phyloP scores from a whole-genome alignment of 2,113 vertebrate genomes.

The Oreochromis niloticus region DNA sequence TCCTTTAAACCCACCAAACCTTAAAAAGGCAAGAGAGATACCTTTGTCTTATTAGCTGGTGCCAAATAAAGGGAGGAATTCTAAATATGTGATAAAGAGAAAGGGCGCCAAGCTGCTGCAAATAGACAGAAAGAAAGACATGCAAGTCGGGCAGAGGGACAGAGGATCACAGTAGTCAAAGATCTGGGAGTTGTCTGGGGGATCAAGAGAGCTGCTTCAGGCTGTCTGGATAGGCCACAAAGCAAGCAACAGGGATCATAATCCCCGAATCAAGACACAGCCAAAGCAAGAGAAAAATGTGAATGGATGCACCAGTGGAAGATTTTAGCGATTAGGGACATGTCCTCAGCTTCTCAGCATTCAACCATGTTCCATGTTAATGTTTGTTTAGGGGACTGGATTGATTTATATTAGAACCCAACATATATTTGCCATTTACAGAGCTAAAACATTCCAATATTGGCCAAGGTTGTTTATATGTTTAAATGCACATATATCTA shows the following conservation, averaged over 20 bases:
- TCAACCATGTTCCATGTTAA: conserved; percentile 15
- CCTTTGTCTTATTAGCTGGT: conserved; percentile 41
- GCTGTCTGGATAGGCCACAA: conserved; percentile 34
- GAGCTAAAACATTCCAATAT: background rate
- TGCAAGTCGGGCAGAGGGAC: background rate
- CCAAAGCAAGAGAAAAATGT: conserved; percentile 33
- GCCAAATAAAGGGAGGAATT: conserved; percentile 24
- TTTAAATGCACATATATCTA: background rate
- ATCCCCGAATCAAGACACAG: conserved; percentile 43
- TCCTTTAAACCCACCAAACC: conserved; percentile 40
- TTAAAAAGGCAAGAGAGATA: conserved; percentile 32
- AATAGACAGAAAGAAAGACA: background rate
- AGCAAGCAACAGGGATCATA: conserved; percentile 42
- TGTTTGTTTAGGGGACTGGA: background rate
- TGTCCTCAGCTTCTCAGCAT: conserved; percentile 39
- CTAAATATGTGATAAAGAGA: conserved; percentile 9
- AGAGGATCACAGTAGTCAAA: conserved; percentile 6
- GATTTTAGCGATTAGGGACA: conserved; percentile 38
- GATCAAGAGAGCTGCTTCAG: conserved; percentile 48
- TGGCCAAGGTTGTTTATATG: background rate
- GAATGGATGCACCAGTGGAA: conserved; percentile 34
- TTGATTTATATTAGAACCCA: background rate
- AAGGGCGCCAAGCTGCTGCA: conserved; percentile 3
- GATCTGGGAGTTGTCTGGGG: conserved; percentile 29
- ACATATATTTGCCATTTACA: background rate